These are phyloP conservation scores for Chamaetylas fuelleborni DNA, from an alignment of 2,113 vertebrate species.

Conservation along the genomic window DNA sequence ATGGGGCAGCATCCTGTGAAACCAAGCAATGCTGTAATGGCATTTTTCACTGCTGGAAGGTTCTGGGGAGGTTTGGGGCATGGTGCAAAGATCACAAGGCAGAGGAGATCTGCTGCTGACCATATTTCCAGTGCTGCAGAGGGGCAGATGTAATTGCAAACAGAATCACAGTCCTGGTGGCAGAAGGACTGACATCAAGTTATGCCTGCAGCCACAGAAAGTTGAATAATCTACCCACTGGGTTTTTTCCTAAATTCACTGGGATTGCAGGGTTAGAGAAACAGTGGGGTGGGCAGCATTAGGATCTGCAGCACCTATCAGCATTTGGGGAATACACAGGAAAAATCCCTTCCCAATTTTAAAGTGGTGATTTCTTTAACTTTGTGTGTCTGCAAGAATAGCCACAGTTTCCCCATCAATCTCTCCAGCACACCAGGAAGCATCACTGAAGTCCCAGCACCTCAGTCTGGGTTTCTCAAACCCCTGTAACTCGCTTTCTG, in stretches of 20 bases:
- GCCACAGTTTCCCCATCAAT: neutral
- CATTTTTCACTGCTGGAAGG: neutral
- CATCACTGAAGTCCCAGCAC: neutral
- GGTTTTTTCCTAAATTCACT: neutral
- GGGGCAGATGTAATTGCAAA: neutral
- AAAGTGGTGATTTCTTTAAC: neutral
- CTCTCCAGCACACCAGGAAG: neutral
- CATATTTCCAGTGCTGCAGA: neutral
- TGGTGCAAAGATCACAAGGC: neutral
- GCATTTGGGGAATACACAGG: neutral
- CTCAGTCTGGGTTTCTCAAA: neutral
- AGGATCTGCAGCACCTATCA: neutral
- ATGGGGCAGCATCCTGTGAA: neutral
- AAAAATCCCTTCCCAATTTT: neutral
- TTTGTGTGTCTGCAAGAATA: neutral
- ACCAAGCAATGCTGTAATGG: too few species aligned
- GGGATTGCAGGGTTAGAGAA: neutral
- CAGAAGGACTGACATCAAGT: neutral
- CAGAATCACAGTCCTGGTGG: neutral
- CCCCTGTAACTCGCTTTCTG: neutral
- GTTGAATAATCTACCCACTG: neutral
- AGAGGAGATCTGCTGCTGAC: neutral
- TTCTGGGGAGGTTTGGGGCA: neutral
- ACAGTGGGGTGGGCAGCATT: neutral
- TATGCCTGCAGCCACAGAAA: neutral